phyloP scores from a whole-genome alignment of 2,113 vertebrate genomes.

The Passer montanus region DNA sequence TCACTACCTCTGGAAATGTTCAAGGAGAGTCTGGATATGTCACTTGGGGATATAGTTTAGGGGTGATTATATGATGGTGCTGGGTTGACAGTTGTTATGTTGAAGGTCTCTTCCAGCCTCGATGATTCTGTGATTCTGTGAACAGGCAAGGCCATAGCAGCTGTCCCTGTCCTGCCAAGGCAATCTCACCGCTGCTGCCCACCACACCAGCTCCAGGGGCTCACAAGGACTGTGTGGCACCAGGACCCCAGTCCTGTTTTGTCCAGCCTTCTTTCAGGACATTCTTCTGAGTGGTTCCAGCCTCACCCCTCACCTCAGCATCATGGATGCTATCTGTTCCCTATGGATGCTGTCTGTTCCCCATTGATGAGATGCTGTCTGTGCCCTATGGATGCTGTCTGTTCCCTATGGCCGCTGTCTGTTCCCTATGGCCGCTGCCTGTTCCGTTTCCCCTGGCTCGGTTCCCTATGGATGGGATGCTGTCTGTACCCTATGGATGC shows the following conservation, averaged over 20 bases:
- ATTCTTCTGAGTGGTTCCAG: too few relatives aligned
- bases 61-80: not conserved
- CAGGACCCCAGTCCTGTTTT: not conserved
- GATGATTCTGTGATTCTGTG: not conserved
- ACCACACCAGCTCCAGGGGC: rapidly evolving
- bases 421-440: not conserved
- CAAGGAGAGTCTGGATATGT: not conserved
- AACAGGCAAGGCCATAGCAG: not conserved
- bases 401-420: not conserved
- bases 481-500: not conserved
- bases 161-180: not conserved
- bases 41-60: not conserved
- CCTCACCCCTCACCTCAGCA: too few relatives aligned
- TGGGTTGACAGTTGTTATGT: not conserved
- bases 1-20: not conserved
- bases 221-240: rapidly evolving
- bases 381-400: not conserved
- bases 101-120: not conserved
- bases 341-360: too few relatives aligned
- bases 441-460: too few relatives aligned
- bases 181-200: rapidly evolving
- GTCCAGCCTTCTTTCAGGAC: not conserved
- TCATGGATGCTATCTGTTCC: not conserved
- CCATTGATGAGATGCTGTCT: not conserved
- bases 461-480: not conserved